Evolutionary conservation across 1,140 invertebrate genomes (phyloP).

Genomic region (Orchestia grillus): DNA sequence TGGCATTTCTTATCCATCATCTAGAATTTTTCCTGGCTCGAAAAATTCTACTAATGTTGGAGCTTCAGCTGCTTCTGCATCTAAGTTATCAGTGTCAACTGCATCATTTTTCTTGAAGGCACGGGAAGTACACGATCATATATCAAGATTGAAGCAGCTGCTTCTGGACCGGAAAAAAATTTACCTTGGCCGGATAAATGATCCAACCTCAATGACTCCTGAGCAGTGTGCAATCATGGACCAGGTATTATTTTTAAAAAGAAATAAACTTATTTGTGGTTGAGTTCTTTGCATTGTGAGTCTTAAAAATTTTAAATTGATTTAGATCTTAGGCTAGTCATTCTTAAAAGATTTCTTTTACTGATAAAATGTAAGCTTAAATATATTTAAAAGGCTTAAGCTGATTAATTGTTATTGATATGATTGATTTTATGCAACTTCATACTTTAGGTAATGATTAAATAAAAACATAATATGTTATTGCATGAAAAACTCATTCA

Average conservation of each 20-base stretch:
- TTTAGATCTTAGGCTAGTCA: no score
- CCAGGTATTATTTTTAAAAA: neutral
- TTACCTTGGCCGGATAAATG: neutral
- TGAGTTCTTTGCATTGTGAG: neutral
- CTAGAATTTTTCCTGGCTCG: slow-evolving; percentile 2
- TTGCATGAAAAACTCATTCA: no score
- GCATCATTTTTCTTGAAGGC: slow-evolving; percentile 21
- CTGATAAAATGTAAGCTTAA: neutral
- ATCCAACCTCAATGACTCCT: slow-evolving; percentile 19
- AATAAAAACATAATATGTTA: no score
- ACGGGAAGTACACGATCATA: slow-evolving; percentile 7
- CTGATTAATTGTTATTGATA: neutral
- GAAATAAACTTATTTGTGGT: neutral
- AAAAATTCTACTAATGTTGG: neutral
- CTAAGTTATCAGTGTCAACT: neutral
- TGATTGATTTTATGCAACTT: no score
- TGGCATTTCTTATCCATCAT: slow-evolving; percentile 13
- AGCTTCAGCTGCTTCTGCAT: neutral
- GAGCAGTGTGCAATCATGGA: slow-evolving; percentile 49
- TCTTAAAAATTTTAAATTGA: no score
- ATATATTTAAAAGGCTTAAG: neutral
- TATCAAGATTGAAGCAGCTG: neutral
- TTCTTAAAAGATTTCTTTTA: neutral
- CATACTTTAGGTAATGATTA: no score
- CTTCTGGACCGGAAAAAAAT: slow-evolving; percentile 5